Evolutionary conservation across 1,140 invertebrate species (phyloP).

Genomic region (Aphis craccivora): DNA sequence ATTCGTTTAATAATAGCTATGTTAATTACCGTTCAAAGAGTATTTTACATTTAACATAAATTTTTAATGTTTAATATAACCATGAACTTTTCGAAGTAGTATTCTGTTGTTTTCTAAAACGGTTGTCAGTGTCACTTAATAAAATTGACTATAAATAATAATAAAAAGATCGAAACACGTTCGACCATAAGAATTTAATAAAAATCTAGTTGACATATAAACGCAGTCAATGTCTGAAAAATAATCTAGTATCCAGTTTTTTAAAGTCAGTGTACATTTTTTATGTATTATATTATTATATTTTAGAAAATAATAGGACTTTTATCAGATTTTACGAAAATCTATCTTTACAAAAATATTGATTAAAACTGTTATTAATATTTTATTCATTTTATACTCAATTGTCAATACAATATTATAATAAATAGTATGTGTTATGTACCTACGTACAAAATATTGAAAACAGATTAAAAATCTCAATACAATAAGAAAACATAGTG

Average conservation of each 20-base stretch:
- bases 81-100: neutral
- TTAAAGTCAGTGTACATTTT: neutral
- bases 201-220: neutral
- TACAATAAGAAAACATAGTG: neutral
- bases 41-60: neutral
- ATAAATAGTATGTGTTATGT: neutral
- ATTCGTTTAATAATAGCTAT: neutral
- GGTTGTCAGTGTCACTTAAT: conserved; percentile 13
- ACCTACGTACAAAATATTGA: neutral
- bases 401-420: neutral
- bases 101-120: neutral
- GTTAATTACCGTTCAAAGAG: neutral
- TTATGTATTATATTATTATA: conserved; percentile 15
- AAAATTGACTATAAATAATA: neutral
- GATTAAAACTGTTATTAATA: neutral
- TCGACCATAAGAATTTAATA: conserved; percentile 32
- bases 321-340: conserved; percentile 10
- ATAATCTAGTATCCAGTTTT: conserved; percentile 14
- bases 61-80: neutral
- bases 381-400: neutral
- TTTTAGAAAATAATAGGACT: neutral
- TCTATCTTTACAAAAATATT: neutral
- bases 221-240: neutral
- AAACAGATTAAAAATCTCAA: neutral
- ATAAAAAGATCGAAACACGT: conserved; percentile 23